A percentile compares a stretch with the other conserved stretches of the same genome.
Evolutionary conservation across 2,113 vertebrate species (phyloP).

Genomic region (Mesembrinibis cayennensis): DNA sequence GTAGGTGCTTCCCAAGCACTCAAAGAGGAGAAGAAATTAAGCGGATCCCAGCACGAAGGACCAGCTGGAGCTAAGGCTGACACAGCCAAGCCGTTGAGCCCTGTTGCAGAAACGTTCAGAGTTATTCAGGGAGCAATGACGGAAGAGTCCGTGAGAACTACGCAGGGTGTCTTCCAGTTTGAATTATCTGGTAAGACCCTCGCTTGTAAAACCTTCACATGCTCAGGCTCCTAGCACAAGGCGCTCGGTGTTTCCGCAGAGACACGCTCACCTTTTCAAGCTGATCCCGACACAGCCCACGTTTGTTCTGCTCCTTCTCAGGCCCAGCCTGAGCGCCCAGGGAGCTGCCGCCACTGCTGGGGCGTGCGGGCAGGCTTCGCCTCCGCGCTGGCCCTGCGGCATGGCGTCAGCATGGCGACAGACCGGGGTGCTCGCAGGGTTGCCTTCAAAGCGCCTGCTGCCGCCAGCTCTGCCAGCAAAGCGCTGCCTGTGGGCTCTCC

Average conservation of each 20-base stretch:
- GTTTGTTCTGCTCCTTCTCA: neutral
- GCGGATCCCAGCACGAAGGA: neutral
- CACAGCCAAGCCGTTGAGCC: slow-evolving; percentile 28
- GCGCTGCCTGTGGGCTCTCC: neutral
- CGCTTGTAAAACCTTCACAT: fast-evolving
- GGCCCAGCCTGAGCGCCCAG: fast-evolving
- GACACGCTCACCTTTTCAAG: neutral
- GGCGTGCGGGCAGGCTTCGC: fast-evolving
- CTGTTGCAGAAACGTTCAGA: slow-evolving; percentile 83
- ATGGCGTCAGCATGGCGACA: fast-evolving
- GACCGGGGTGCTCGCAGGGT: fast-evolving
- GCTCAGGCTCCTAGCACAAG: neutral
- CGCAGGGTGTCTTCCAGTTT: slow-evolving; percentile 82
- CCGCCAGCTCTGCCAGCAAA: fast-evolving
- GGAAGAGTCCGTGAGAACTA: slow-evolving; percentile 78
- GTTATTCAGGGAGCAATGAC: slow-evolving; percentile 76
- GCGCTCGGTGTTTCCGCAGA: fast-evolving
- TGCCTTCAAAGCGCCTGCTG: fast-evolving
- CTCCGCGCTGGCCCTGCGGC: fast-evolving
- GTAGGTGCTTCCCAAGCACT: slow-evolving; percentile 71
- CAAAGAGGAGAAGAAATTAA: slow-evolving; percentile 50
- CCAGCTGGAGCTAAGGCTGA: neutral
- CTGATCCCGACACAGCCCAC: fast-evolving
- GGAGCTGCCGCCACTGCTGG: neutral
- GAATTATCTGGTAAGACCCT: slow-evolving; percentile 79